phyloP scores from a whole-genome alignment of 2,113 vertebrate genomes.

The Baryphthengus martii region DNA sequence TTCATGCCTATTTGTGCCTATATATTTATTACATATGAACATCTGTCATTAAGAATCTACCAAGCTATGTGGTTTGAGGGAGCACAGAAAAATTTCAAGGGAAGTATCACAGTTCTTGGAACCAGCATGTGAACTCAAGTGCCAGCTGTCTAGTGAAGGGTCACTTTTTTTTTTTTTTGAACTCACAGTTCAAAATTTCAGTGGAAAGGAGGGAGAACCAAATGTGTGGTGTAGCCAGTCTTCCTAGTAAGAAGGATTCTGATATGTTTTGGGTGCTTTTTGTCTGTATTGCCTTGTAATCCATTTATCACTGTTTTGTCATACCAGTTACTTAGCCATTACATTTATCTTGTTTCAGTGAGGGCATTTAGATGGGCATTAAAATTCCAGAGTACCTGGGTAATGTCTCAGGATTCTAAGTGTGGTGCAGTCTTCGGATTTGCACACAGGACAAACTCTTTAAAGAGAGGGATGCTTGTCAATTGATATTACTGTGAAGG shows the following conservation, averaged over 20 bases:
- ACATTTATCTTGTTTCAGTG: background rate
- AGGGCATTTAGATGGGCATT: slow-evolving; percentile 25
- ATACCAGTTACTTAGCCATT: background rate
- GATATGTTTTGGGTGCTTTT: background rate
- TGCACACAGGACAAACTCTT: background rate
- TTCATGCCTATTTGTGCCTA: background rate
- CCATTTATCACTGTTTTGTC: slow-evolving; percentile 13
- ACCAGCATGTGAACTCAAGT: background rate
- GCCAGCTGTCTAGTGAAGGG: background rate
- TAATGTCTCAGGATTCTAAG: background rate
- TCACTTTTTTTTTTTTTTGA: background rate
- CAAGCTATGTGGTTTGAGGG: background rate
- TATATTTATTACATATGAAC: background rate
- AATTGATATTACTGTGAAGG: background rate
- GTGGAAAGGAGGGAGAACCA: background rate
- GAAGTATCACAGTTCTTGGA: background rate
- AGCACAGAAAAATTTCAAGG: background rate
- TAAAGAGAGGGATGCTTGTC: background rate
- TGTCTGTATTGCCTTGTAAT: background rate
- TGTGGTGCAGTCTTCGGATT: background rate
- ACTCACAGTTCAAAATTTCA: background rate
- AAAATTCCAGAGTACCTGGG: slow-evolving; percentile 17
- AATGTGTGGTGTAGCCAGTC: background rate
- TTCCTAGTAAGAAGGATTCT: background rate
- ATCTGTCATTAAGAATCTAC: background rate